A percentile compares a stretch with the other conserved stretches of the same genome.
Evolutionary conservation across 2,888 invertebrate species (phyloP).

Genomic region (Rhingia rostrata): DNA sequence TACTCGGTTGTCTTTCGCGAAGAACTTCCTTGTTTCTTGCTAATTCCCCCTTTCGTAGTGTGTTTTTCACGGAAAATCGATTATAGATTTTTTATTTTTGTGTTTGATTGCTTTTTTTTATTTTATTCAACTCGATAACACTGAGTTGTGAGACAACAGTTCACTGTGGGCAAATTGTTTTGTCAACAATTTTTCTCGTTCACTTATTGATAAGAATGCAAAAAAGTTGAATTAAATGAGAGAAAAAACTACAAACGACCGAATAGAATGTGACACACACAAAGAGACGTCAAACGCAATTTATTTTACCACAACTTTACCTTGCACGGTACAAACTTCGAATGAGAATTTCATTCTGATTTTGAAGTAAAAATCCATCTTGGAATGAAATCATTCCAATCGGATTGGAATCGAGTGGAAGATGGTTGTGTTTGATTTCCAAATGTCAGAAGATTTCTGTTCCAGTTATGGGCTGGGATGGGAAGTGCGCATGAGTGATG

Average conservation of each 20-base stretch:
- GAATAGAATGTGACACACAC: constrained; percentile 52
- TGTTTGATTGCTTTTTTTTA: background rate
- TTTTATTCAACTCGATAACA: background rate
- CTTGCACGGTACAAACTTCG: constrained; percentile 67
- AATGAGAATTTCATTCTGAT: constrained; percentile 51
- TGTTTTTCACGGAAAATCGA: constrained; percentile 72
- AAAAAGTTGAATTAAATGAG: constrained; percentile 27
- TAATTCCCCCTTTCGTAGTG: constrained; percentile 29
- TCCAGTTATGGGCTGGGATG: constrained; percentile 38
- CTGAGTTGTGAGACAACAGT: background rate
- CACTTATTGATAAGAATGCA: background rate
- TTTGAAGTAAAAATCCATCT: constrained; percentile 32
- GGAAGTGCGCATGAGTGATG: constrained; percentile 38
- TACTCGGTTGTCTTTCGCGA: constrained; percentile 9
- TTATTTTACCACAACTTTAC: constrained; percentile 44
- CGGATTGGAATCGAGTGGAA: constrained; percentile 13
- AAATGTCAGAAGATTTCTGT: constrained; percentile 47
- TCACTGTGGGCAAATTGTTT: constrained; percentile 1
- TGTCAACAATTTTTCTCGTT: background rate
- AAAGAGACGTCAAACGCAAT: constrained; percentile 44
- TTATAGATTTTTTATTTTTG: constrained; percentile 63
- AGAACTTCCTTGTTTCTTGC: constrained; percentile 21
- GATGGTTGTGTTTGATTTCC: constrained; percentile 27
- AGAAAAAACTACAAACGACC: constrained; percentile 59
- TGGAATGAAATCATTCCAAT: background rate